phyloP scores from a whole-genome alignment of 2,888 invertebrate genomes.

The Globia sparganii region DNA sequence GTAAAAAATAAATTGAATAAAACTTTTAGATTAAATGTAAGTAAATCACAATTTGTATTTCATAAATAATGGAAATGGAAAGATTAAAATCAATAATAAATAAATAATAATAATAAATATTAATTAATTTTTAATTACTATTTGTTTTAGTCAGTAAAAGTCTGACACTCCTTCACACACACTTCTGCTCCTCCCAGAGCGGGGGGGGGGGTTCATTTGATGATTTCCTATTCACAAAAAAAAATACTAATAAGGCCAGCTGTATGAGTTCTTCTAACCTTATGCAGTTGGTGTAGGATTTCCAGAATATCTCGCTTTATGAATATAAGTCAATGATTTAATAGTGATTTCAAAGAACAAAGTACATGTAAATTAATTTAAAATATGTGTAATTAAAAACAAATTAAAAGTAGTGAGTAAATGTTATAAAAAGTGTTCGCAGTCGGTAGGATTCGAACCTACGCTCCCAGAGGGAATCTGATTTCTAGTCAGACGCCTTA shows the following conservation, averaged over 20 bases:
- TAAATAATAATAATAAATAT: too few species aligned
- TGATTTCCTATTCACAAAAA: too few species aligned
- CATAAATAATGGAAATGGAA: neutral
- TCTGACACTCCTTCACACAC: too few species aligned
- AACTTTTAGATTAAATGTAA: neutral
- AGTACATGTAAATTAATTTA: neutral
- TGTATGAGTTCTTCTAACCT: neutral
- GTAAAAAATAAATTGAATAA: neutral
- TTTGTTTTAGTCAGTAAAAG: too few species aligned
- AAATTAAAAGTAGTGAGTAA: neutral
- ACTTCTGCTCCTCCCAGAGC: too few species aligned
- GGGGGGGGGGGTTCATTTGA: too few species aligned
- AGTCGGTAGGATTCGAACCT: conserved; percentile 97
- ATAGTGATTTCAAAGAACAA: neutral
- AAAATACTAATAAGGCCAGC: too few species aligned
- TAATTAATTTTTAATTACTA: too few species aligned
- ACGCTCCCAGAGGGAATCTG: conserved; percentile 97
- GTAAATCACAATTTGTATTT: neutral
- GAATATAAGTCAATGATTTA: neutral
- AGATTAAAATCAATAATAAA: too few species aligned
- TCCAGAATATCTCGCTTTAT: neutral
- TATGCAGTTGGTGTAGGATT: neutral
- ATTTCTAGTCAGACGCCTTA: conserved; percentile 97
- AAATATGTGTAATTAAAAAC: neutral
- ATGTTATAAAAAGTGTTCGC: conserved; percentile 85